Evolutionary conservation across 2,888 invertebrate species (phyloP).

Genomic region (Luperina testacea): DNA sequence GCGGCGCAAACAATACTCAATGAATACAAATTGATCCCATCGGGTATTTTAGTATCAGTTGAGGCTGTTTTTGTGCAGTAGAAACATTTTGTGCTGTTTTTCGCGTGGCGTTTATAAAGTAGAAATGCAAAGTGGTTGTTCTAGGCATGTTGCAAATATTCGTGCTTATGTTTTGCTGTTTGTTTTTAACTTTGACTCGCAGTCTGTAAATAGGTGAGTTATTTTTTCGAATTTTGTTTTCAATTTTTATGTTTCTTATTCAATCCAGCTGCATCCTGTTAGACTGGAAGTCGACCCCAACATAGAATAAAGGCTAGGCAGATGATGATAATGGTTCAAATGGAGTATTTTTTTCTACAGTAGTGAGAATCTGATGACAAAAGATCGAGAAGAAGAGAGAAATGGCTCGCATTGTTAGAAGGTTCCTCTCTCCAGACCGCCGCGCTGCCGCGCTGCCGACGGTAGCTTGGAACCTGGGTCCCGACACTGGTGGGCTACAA

Average conservation of each 20-base stretch:
- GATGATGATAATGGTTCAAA: background rate
- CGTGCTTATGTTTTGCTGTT: constrained; percentile 10
- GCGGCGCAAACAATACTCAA: constrained; percentile 64
- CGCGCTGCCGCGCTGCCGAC: too few species aligned
- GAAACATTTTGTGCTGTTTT: constrained; percentile 30
- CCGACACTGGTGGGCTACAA: too few species aligned
- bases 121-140: constrained; percentile 22
- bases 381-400: background rate
- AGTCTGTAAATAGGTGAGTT: background rate
- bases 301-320: background rate
- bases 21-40: constrained; percentile 67
- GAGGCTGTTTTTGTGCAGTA: constrained; percentile 40
- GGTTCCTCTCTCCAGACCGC: too few species aligned
- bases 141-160: constrained; percentile 11
- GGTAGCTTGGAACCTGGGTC: too few species aligned
- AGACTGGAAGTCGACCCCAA: background rate
- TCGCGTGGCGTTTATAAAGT: constrained; percentile 11
- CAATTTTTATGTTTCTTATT: background rate
- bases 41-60: constrained; percentile 43
- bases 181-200: background rate
- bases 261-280: background rate
- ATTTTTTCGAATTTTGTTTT: too few species aligned
- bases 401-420: too few species aligned
- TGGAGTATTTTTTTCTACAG: background rate
- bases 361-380: background rate